These are phyloP conservation scores for Drosophila grimshawi DNA, from an alignment of 1,140 invertebrate species.

Conservation along the genomic window DNA sequence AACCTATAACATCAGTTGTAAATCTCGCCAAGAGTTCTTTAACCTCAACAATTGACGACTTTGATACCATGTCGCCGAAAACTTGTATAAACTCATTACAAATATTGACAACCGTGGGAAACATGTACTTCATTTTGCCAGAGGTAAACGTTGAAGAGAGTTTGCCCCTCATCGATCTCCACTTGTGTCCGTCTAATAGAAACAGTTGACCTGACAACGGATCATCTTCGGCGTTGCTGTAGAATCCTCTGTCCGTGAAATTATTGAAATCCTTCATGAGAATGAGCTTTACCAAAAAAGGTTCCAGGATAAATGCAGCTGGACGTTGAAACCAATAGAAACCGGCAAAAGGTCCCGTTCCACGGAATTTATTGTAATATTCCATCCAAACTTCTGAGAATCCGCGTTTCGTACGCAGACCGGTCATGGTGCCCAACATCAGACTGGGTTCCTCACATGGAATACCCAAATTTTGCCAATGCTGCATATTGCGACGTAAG, in stretches of 20 bases:
- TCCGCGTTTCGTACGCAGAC: slow-evolving; percentile 17
- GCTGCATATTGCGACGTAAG: slow-evolving; percentile 20
- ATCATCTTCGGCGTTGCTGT: slow-evolving; percentile 84
- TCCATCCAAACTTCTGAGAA: slow-evolving; percentile 38
- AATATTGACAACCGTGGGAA: slow-evolving; percentile 74
- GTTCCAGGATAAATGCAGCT: slow-evolving; percentile 85
- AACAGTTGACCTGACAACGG: slow-evolving; percentile 85
- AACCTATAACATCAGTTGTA: slow-evolving; percentile 85
- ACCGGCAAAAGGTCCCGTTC: slow-evolving; percentile 71
- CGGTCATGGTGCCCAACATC: slow-evolving; percentile 65
- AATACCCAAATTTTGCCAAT: slow-evolving; percentile 83
- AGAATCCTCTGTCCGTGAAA: slow-evolving; percentile 85
- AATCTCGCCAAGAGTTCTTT: slow-evolving; percentile 65
- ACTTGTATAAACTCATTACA: slow-evolving; percentile 45
- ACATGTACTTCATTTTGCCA: slow-evolving; percentile 86
- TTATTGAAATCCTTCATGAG: slow-evolving; percentile 86
- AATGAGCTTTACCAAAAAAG: slow-evolving; percentile 87
- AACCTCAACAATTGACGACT: slow-evolving; percentile 46
- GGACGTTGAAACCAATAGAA: slow-evolving; percentile 84
- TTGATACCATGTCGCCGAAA: slow-evolving; percentile 2
- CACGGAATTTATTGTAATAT: slow-evolving; percentile 74
- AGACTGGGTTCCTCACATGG: slow-evolving; percentile 70
- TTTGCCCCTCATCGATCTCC: slow-evolving; percentile 86
- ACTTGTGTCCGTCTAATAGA: slow-evolving; percentile 84
- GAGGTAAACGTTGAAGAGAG: slow-evolving; percentile 86